Evolutionary conservation across 1,140 invertebrate species (phyloP).

Genomic region (Paraescarpia echinospica): DNA sequence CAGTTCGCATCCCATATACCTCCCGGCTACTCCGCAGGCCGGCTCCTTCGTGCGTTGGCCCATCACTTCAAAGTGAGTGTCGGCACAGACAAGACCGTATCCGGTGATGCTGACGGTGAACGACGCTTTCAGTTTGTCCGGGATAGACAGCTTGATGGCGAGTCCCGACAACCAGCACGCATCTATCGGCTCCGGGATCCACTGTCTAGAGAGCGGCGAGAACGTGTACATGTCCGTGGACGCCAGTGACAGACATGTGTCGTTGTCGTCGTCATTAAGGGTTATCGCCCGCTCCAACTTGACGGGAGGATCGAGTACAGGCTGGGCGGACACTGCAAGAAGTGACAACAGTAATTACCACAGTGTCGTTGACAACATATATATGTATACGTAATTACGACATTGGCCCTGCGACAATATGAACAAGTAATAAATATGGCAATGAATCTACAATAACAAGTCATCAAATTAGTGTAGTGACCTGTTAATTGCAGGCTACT

Average conservation of each 20-base stretch:
- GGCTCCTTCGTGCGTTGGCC: neutral
- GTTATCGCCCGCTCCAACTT: neutral
- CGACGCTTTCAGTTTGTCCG: neutral
- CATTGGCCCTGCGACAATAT: too few species aligned
- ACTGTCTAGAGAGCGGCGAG: neutral
- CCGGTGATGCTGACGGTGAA: neutral
- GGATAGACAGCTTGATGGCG: neutral
- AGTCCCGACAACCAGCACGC: neutral
- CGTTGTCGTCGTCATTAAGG: neutral
- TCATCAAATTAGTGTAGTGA: too few species aligned
- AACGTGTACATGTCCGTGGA: conserved; percentile 1
- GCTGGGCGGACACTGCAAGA: too few species aligned
- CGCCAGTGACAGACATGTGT: neutral
- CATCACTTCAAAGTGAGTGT: neutral
- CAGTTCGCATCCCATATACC: neutral
- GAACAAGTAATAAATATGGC: too few species aligned
- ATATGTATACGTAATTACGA: too few species aligned
- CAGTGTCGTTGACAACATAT: too few species aligned
- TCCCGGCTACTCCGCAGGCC: neutral
- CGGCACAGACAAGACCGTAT: neutral
- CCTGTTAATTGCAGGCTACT: too few species aligned
- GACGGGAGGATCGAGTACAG: too few species aligned
- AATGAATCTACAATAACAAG: too few species aligned
- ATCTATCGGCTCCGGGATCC: neutral
- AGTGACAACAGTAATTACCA: too few species aligned